Evolutionary conservation across 2,888 invertebrate species (phyloP), one percentile per base, ranked within the genome.

Genomic region (Volucella zonaria): DNA sequence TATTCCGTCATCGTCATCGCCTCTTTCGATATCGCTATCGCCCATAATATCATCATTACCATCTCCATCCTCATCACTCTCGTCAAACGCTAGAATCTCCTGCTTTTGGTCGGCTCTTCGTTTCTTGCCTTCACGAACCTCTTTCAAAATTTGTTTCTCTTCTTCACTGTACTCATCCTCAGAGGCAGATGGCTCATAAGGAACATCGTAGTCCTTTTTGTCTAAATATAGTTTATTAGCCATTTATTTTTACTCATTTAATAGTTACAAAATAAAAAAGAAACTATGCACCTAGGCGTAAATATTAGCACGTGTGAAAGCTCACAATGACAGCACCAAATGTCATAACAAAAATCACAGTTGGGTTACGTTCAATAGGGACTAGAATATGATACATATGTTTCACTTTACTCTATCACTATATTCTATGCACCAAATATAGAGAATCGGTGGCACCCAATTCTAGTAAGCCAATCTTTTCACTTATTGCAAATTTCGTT

Each of bases 1-100:
- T 86, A 97, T 92, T 89, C 95, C 94, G 90, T 94, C 94, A 88
- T 95, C 94, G 83, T 94, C 93, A 82, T 94, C 94, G 87, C 95
- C 94, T 0, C 95, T 95, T 90, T 97, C 97, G 10, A 97, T 94
- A 91, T 97, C 97, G 91, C 95, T 95, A 78, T 95, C 93, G 8
- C 95, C 94, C 76, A 90, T 89, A 51, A 93, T 91, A 40, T 92
- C 89, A 59, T 92, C 92, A 90, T 93, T 92, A 83, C 93, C 89
- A 82, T 93, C 92, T 75, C 93, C 92, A 56, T 92, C 92, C 12
- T 92, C 89, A 8, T 89, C 89, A 49, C 89, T 89, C 45, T 92
- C 90, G 10, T 90, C 90, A 87, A 96, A 94, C 1, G 93, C 94
- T 89, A 94, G 93, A 58, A 96, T 92, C 91, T 95, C 95, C 86